A percentile compares a stretch with the other conserved stretches of the same genome.
These are phyloP conservation scores for Marasmarcha lunaedactyla DNA, from an alignment of 2,888 invertebrate genomes.

Conservation along the genomic window DNA sequence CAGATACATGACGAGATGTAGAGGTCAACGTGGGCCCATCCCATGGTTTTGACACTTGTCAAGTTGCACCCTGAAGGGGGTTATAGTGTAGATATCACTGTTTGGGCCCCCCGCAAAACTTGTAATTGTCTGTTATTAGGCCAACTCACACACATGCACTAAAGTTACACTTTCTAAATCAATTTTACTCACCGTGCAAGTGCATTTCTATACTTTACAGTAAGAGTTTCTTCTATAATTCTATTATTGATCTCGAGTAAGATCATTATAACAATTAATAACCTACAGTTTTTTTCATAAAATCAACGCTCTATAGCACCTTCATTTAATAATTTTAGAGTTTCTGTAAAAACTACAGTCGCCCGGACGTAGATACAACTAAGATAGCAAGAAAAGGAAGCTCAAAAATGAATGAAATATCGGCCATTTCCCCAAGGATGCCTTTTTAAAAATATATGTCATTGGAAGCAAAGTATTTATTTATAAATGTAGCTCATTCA, in stretches of 20 bases:
- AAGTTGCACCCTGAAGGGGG: constrained; percentile 45
- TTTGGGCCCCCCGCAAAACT: constrained; percentile 3
- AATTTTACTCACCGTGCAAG: constrained; percentile 90
- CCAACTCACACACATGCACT: constrained; percentile 8
- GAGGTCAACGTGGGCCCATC: constrained; percentile 66
- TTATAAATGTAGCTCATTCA: no score
- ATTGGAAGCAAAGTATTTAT: no score
- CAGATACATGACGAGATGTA: neutral
- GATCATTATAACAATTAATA: constrained; percentile 82
- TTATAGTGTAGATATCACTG: constrained; percentile 26
- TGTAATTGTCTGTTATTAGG: neutral
- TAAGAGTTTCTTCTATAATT: constrained; percentile 97
- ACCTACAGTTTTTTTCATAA: constrained; percentile 66
- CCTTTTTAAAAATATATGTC: constrained; percentile 6
- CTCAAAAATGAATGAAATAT: constrained; percentile 49
- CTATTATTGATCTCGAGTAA: constrained; percentile 99
- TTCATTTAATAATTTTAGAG: constrained; percentile 65
- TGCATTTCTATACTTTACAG: constrained; percentile 95
- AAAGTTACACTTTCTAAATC: constrained; percentile 58
- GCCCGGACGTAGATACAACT: constrained; percentile 55
- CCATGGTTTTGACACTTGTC: constrained; percentile 61
- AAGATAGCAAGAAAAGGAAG: constrained; percentile 57
- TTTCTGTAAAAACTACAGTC: constrained; percentile 51
- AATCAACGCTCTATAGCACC: constrained; percentile 67
- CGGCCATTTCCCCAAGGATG: constrained; percentile 48